Evolutionary conservation across 2,113 vertebrate species (phyloP), one percentile per base, ranked within the genome.

Genomic region (Suricata suricatta): DNA sequence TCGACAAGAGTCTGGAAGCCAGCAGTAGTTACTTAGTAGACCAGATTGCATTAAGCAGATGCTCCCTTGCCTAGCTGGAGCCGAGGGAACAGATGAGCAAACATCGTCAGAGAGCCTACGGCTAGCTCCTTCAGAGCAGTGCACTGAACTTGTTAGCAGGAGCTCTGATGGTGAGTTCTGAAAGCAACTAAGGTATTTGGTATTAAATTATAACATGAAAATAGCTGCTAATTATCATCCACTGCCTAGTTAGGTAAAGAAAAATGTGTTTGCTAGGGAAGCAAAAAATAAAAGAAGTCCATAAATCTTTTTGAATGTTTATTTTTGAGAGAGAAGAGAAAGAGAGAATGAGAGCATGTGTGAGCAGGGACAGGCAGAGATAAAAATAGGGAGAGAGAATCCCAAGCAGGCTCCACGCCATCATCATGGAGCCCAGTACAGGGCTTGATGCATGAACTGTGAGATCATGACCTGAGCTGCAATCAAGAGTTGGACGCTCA

Each of bases 71-170:
- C 97, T 99, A 99, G 98, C 98, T 99, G 99, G 99, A 99, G 98
- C 99, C 99, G 98, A 98, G 99, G 97, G 99, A 99, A 98, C 99
- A 99, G 98, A 98, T 99, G 99, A 99, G 99, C 80, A 99, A 99
- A 93, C 99, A 99, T 97, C 99, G 99, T 99, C 99, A 99, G 98
- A 99, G 99, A 98, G 99, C 99, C 97, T 99, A 99, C 98, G 99
- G 99, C 90, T 99, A 99, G 99, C 99, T 94, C 99, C 99, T 98
- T 99, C 99, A 15, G 99, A 99, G 98, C 99, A 99, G 96, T 99
- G 99, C 98, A 99, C 99, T 99, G 99, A 99, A 97, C 99, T 99
- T 90, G 99, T 99, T 98, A 99, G 99, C 98, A 99, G 99, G 98
- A 99, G 98, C 97, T 98, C 99, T 0, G 99, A 99, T 98, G 98